Evolutionary conservation across 2,797 vertebrate species (phyloP), one percentile per base, ranked within the genome.

Genomic region (Sebastes itinus): DNA sequence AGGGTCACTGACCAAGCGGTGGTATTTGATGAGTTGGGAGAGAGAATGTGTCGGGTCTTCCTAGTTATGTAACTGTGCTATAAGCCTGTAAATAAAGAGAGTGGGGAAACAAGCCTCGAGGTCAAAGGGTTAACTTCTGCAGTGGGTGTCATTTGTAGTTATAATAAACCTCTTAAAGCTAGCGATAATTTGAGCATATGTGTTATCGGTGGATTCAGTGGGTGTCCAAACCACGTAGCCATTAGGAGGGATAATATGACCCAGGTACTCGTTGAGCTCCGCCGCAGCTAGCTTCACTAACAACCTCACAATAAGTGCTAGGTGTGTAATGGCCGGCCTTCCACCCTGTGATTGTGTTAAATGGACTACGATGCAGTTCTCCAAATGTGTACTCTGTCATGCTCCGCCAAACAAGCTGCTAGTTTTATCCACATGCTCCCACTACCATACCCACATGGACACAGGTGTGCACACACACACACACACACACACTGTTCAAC

Each of bases 281-380:
- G n/a, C 52, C 35, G 81, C 81, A 66, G 75, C 58, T 72, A 65
- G 46, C 71, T 85, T 75, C 61, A 22, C 77, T 58, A 73, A 72
- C 61, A 81, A 69, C 68, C 70, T 78, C 77, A 83, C 86, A 86
- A 77, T 71, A 64, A 83, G 78, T 12, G n/a, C 22, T 66, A 2
- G 32, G 54, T 33, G 22, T 58, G 58, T 79, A 38, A 87, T 35
- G 75, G 59, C 28, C 3, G 1, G 22, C 56, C 38, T 8, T 84
- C 66, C 74, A 64, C 59, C 13, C 71, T 30, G 62, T 81, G 72
- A 59, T 67, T 83, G 38, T 64, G 78, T 60, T 78, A 72, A 82
- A 32, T 81, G 61, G 38, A 64, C 56, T 77, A n/a, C 16, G 22
- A 38, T 76, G 54, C 27, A 18, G 66, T 80, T 73, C 71, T 66